Evolutionary conservation across 2,797 vertebrate species (phyloP).

Genomic region (Diglossa cyanea): DNA sequence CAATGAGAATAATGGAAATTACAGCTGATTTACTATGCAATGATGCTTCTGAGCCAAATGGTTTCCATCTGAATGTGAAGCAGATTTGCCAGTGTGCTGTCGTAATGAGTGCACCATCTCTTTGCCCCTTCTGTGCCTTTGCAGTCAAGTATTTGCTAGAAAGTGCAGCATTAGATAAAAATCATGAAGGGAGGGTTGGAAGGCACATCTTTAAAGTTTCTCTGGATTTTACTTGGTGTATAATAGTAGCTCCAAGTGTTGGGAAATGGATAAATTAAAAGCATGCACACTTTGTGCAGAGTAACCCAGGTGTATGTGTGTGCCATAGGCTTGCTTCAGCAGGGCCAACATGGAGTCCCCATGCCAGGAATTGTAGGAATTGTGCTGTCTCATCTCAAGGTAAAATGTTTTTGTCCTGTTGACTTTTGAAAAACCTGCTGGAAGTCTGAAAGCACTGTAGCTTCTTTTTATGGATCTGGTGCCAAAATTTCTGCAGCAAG

Average conservation of each 20-base stretch:
- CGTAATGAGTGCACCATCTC: not conserved
- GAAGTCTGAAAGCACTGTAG: not conserved
- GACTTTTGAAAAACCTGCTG: not conserved
- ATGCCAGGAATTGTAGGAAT: not conserved
- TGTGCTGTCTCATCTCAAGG: not conserved
- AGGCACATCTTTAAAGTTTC: not conserved
- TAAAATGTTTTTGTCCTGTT: not conserved
- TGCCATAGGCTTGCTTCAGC: not conserved
- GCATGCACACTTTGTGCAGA: not conserved
- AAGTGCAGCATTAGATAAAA: not conserved
- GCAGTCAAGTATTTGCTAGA: not conserved
- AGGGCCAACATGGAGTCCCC: accelerated
- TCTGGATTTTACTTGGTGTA: not conserved
- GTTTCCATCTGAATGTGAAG: slow-evolving; percentile 49
- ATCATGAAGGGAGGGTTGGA: not conserved
- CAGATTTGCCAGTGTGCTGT: not conserved
- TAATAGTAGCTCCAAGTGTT: not conserved
- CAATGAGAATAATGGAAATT: slow-evolving; percentile 43
- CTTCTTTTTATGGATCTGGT: not conserved
- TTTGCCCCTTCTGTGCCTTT: not conserved
- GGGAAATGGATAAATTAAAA: not conserved
- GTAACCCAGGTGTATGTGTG: not conserved
- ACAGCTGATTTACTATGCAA: slow-evolving; percentile 44
- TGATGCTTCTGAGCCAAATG: slow-evolving; percentile 16
- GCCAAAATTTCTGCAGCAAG: not conserved